phyloP scores from a whole-genome alignment of 2,113 vertebrate genomes.

The Atractosteus spatula region DNA sequence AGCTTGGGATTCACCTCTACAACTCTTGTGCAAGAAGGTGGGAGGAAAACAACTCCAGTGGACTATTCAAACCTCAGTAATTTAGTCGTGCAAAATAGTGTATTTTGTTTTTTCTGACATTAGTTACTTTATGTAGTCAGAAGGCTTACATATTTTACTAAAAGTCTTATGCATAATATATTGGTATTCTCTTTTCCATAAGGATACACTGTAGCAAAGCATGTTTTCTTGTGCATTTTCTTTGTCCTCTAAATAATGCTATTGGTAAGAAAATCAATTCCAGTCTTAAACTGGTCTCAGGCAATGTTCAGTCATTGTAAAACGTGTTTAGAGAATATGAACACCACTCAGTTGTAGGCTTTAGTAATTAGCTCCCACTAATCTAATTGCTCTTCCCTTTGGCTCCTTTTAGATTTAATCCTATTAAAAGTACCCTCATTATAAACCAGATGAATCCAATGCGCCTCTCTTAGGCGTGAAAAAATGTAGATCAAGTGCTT shows the following conservation, averaged over 20 bases:
- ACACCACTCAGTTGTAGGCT: conserved; percentile 24
- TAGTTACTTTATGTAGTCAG: background rate
- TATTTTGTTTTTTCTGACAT: conserved; percentile 4
- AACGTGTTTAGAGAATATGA: conserved; percentile 23
- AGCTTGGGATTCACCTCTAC: too few species aligned
- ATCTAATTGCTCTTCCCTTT: conserved; percentile 32
- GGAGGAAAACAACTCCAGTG: too few species aligned
- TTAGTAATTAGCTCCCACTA: conserved; percentile 36
- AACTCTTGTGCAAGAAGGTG: too few species aligned
- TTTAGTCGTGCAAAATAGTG: too few species aligned
- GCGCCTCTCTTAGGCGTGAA: conserved; percentile 8
- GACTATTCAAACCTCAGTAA: too few species aligned
- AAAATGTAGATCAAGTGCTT: conserved; percentile 6
- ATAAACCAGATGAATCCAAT: conserved; percentile 9
- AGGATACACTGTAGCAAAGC: too few species aligned
- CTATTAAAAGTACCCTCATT: conserved; percentile 28
- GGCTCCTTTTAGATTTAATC: conserved; percentile 27
- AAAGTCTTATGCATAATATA: too few species aligned
- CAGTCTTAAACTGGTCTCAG: conserved; percentile 14
- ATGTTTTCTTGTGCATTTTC: background rate
- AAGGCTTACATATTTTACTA: too few species aligned
- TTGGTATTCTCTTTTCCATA: too few species aligned
- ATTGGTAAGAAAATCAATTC: too few species aligned
- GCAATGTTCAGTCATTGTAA: conserved; percentile 29
- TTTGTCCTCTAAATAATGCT: background rate